Conservation (phyloP, 2,888 invertebrate genomes). For the Mycalesis mineus region DNA sequence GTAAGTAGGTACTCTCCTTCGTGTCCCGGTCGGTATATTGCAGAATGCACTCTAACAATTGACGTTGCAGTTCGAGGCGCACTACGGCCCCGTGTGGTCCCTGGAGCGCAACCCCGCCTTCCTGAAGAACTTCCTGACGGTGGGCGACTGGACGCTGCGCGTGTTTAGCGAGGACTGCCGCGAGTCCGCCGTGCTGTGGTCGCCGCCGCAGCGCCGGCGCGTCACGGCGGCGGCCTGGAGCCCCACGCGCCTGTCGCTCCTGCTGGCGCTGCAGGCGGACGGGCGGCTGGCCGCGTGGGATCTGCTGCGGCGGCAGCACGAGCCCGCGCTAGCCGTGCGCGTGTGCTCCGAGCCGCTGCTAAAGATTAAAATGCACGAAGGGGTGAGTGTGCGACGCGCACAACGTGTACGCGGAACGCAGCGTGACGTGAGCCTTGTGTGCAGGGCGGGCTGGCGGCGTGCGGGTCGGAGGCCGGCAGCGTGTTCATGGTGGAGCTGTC, state of each 20-base stretch:
- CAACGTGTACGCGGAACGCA: too few relatives aligned
- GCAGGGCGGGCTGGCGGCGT: slow-evolving; percentile 82
- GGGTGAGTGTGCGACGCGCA: slow-evolving; percentile 33
- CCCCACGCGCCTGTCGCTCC: slow-evolving; percentile 87
- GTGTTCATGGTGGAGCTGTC: slow-evolving; percentile 86
- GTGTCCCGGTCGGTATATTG: background rate
- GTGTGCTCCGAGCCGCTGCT: slow-evolving; percentile 69
- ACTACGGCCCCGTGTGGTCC: slow-evolving; percentile 90
- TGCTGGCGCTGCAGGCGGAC: slow-evolving; percentile 87
- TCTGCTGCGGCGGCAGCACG: slow-evolving; percentile 88
- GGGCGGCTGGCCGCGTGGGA: slow-evolving; percentile 93
- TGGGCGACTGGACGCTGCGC: slow-evolving; percentile 95
- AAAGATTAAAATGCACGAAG: slow-evolving; percentile 61
- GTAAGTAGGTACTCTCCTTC: slow-evolving; percentile 44
- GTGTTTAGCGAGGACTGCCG: slow-evolving; percentile 97
- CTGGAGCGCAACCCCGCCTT: slow-evolving; percentile 94
- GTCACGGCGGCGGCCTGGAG: slow-evolving; percentile 91
- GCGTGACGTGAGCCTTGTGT: background rate
- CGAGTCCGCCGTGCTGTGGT: slow-evolving; percentile 94
- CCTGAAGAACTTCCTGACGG: slow-evolving; percentile 94
- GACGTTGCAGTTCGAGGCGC: slow-evolving; percentile 76
- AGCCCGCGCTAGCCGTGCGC: slow-evolving; percentile 82
- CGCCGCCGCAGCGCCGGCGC: slow-evolving; percentile 80
- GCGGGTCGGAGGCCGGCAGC: slow-evolving; percentile 84
- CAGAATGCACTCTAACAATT: background rate